Evolutionary conservation across 1,140 invertebrate species (phyloP).

Genomic region (Pachypsylla venusta): DNA sequence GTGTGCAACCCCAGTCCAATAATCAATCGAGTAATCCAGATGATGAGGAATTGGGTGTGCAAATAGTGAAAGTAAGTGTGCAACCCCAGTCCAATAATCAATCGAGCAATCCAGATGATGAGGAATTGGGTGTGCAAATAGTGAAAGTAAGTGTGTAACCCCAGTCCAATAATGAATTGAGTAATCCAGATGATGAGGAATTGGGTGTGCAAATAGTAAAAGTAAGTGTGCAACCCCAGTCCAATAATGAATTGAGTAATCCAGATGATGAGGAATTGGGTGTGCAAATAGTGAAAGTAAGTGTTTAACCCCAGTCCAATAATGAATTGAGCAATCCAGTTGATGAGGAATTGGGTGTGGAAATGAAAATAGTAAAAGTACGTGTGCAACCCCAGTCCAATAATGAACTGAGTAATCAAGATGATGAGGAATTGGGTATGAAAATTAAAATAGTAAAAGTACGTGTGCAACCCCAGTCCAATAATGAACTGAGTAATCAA

Average conservation of each 20-base stretch:
- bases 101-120: conserved; percentile 78
- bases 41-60: conserved; percentile 86
- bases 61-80: conserved; percentile 85
- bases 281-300: conserved; percentile 90
- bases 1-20: neutral
- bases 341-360: conserved; percentile 82
- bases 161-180: conserved; percentile 50
- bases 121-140: conserved; percentile 90
- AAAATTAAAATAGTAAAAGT: conserved; percentile 98
- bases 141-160: conserved; percentile 57
- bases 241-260: conserved; percentile 81
- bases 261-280: conserved; percentile 90
- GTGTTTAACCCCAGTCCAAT: no score
- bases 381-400: no score
- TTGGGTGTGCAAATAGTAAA: conserved; percentile 95
- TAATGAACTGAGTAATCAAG: conserved; percentile 74
- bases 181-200: conserved; percentile 82
- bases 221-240: conserved; percentile 64
- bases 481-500: conserved; percentile 39
- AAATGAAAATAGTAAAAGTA: conserved; percentile 73
- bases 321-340: conserved; percentile 81
- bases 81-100: conserved; percentile 80
- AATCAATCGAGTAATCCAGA: conserved; percentile 83
- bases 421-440: conserved; percentile 82
- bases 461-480: conserved; percentile 16